phyloP scores from a whole-genome alignment of 2,888 invertebrate species.

The Oscheius myriophilus region DNA sequence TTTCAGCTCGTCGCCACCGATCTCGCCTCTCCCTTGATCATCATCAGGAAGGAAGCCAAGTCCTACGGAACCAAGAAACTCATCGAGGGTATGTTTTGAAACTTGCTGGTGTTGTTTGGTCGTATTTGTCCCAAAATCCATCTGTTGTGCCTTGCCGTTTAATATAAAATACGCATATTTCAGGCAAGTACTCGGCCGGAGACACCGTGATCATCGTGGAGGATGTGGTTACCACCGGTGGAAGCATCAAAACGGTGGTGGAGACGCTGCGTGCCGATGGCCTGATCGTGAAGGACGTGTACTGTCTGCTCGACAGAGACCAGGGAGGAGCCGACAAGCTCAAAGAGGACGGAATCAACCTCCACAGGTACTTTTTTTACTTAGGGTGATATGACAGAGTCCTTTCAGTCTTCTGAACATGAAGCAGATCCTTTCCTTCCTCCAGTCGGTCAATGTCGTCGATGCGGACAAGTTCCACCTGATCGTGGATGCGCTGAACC shows the following conservation, averaged over 20 bases:
- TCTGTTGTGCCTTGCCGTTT: background rate
- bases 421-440: constrained; percentile 50
- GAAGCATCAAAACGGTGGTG: constrained; percentile 84
- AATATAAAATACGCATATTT: background rate
- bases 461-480: constrained; percentile 34
- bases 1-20: constrained; percentile 71
- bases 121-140: background rate
- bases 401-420: constrained; percentile 50
- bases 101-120: background rate
- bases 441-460: constrained; percentile 38
- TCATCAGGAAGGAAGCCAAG: constrained; percentile 87
- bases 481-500: constrained; percentile 44
- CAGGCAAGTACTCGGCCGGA: constrained; percentile 77
- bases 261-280: constrained; percentile 53
- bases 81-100: constrained; percentile 82
- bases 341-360: constrained; percentile 74
- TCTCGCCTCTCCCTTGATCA: constrained; percentile 73
- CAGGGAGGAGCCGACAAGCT: constrained; percentile 87
- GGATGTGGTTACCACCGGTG: constrained; percentile 87
- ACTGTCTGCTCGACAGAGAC: constrained; percentile 88
- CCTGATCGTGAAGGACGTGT: constrained; percentile 77
- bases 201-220: constrained; percentile 87
- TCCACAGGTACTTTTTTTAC: constrained; percentile 71
- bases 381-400: background rate
- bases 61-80: constrained; percentile 93